Percentiles rank a stretch among this genome's conserved stretches.
Evolutionary conservation across 2,113 vertebrate species (phyloP).

Genomic region (Galeopterus variegatus): DNA sequence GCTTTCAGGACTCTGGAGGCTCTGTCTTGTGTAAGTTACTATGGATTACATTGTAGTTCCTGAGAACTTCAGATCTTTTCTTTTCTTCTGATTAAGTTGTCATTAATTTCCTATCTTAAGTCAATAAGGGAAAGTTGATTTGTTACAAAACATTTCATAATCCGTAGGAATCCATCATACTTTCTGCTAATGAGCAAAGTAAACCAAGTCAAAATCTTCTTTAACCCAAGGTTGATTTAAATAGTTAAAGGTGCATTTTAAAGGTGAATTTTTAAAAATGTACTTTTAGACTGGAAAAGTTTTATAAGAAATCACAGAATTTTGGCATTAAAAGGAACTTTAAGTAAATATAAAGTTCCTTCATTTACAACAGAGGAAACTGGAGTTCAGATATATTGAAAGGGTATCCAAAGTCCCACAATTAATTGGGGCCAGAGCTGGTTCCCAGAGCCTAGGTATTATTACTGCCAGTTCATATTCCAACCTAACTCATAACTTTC

Average conservation of each 20-base stretch:
- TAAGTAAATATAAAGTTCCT: slow-evolving; percentile 22
- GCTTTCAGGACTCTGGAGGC: background rate
- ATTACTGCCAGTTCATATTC: slow-evolving; percentile 8
- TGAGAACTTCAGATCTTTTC: slow-evolving; percentile 50
- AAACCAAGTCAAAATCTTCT: slow-evolving; percentile 33
- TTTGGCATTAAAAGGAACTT: slow-evolving; percentile 35
- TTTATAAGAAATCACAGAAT: slow-evolving; percentile 49
- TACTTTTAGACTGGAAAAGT: slow-evolving; percentile 29
- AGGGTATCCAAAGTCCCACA: background rate
- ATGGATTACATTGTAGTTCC: background rate
- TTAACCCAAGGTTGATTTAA: slow-evolving; percentile 10
- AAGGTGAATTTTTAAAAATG: background rate
- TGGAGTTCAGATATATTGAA: slow-evolving; percentile 42
- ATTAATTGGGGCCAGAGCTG: background rate
- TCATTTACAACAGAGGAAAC: slow-evolving; percentile 66
- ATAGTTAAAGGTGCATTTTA: background rate
- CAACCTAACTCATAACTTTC: slow-evolving; percentile 21
- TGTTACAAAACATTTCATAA: slow-evolving; percentile 42
- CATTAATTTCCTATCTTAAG: slow-evolving; percentile 19
- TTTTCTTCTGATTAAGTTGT: slow-evolving; percentile 27
- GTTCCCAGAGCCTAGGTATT: slow-evolving; percentile 9
- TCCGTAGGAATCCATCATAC: background rate
- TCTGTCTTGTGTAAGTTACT: background rate
- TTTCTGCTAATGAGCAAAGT: slow-evolving; percentile 54
- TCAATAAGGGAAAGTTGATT: background rate